A percentile compares a stretch with the other conserved stretches of the same genome.
Evolutionary conservation across 2,888 invertebrate genomes (phyloP).

Genomic region (Parthenolecanium corni): DNA sequence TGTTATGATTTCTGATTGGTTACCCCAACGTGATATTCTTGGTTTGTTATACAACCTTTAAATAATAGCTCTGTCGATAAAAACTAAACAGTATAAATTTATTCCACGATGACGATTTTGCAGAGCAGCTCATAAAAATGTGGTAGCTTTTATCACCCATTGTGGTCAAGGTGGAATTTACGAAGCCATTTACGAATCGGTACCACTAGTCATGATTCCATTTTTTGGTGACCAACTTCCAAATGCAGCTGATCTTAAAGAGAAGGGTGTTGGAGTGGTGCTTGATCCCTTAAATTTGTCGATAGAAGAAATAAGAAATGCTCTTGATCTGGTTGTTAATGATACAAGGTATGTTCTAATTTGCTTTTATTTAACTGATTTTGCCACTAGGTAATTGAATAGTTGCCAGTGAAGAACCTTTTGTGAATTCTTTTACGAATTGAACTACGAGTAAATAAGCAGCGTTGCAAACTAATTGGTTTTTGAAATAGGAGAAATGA

Average conservation of each 20-base stretch:
- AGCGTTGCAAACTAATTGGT: too few relatives aligned
- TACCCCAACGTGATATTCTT: not conserved
- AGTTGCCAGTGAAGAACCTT: too few relatives aligned
- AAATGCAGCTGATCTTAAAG: not conserved
- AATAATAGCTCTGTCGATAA: not conserved
- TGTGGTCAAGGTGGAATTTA: not conserved
- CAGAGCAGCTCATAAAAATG: not conserved
- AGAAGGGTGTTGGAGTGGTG: not conserved
- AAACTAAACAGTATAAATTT: too few relatives aligned
- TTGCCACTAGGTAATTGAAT: not conserved
- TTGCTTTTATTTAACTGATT: not conserved
- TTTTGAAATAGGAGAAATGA: too few relatives aligned
- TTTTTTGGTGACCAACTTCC: not conserved
- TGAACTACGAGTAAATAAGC: too few relatives aligned
- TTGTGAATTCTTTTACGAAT: too few relatives aligned
- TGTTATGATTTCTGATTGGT: not conserved
- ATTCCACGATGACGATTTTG: not conserved
- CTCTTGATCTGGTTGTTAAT: not conserved
- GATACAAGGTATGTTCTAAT: not conserved
- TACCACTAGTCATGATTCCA: not conserved
- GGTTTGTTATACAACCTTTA: not conserved
- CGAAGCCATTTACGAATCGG: not conserved
- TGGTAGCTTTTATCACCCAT: not conserved
- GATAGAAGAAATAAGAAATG: not conserved
- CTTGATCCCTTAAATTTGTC: not conserved